Base-by-base conservation (phyloP, 2,113 vertebrate genomes). In the Rhinogobius similis region DNA sequence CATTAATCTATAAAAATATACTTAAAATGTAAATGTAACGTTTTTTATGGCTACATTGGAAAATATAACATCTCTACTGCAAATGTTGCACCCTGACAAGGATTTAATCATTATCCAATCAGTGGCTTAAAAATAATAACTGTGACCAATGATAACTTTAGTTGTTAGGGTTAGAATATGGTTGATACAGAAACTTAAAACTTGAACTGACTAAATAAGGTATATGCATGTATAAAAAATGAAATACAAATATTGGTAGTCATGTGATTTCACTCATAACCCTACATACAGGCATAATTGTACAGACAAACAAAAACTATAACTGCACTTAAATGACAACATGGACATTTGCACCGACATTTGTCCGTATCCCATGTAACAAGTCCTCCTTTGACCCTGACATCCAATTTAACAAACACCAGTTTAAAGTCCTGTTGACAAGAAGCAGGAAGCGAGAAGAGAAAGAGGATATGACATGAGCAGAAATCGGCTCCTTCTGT, bases 401-500 rank as follows among this genome's bases (percentile, higher is more conserved):
- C 89, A 89, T 89, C 82, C 85, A 89, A 86, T 90, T 91, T 86
- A 89, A 89, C 87, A 87, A 91, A 90, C 90, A 89, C 89, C 86
- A 88, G 87, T 90, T 93, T 90, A 93, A 91, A 90, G 89, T 89
- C 90, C 87, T 92, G 91, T 90, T 91, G 89, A 88, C 88, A 89
- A 87, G 81, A 82, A 82, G 82, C 84, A 86, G 84, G 88, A 90
- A 87, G 88, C 87, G 85, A 90, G 87, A 90, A 89, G 87, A 89
- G 90, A 90, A 91, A 91, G 88, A 90, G 88, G 89, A 90, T 90
- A 92, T 90, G 91, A 90, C 91, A 92, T 89, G 88, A 90, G 89
- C 84, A 87, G 90, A 89, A 90, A 92, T 91, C 89, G 90, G 85
- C 89, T 91, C 91, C 91, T 92, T 93, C 91, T 93, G 91, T 91